A percentile compares a stretch with the other conserved stretches of the same genome.
Evolutionary conservation across 2,797 vertebrate species (phyloP).

Genomic region (Acanthiza pusilla): DNA sequence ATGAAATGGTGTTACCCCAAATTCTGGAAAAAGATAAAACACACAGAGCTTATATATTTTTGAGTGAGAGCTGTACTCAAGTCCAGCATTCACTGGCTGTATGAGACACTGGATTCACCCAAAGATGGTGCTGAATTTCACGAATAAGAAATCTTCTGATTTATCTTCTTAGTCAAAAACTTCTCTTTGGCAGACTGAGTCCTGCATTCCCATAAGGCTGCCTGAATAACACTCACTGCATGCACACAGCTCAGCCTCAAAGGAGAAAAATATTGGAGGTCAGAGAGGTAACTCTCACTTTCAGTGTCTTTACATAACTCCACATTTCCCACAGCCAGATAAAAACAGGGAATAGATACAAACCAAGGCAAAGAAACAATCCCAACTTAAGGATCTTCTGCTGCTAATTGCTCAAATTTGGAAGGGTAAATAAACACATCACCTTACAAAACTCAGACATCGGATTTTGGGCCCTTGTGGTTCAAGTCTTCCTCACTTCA

Average conservation of each 20-base stretch:
- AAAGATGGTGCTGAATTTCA: not conserved
- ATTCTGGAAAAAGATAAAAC: not conserved
- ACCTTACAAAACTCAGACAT: not conserved
- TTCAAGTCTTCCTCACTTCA: not conserved
- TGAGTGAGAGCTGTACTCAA: not conserved
- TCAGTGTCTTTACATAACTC: not conserved
- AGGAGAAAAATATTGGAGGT: not conserved
- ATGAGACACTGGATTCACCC: not conserved
- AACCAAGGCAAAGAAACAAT: not conserved
- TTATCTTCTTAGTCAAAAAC: not conserved
- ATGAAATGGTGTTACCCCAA: not conserved
- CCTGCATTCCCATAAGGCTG: not conserved
- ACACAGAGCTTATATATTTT: not conserved
- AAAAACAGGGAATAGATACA: not conserved
- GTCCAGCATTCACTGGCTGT: not conserved
- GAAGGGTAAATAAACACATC: not conserved
- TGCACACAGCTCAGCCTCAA: not conserved
- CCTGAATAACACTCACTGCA: not conserved
- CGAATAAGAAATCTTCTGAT: not conserved
- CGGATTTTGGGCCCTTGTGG: not conserved
- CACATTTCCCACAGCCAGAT: not conserved
- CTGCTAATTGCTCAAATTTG: not conserved
- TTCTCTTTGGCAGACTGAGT: not conserved
- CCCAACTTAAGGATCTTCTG: not conserved
- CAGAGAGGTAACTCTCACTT: not conserved